phyloP scores from a whole-genome alignment of 1,140 invertebrate genomes.

The Oscheius sp. region DNA sequence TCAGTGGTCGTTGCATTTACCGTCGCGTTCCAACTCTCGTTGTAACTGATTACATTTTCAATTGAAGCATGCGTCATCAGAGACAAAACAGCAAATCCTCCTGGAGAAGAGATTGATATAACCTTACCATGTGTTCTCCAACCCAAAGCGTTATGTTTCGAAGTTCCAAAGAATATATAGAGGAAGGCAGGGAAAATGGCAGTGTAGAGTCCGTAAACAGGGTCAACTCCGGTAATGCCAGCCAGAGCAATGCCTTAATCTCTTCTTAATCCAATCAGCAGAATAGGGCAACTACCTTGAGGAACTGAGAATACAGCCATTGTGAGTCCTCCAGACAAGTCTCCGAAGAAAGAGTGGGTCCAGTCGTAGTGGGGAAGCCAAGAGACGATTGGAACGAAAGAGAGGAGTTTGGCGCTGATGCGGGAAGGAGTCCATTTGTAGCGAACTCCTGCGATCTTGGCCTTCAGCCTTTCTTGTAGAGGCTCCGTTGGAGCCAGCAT shows the following conservation, averaged over 20 bases:
- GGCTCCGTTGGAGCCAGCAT: neutral
- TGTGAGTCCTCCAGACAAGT: constrained; percentile 56
- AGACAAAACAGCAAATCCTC: constrained; percentile 40
- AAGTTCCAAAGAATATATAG: constrained; percentile 59
- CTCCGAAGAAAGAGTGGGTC: constrained; percentile 51
- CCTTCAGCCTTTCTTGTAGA: neutral
- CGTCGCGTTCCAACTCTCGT: constrained; percentile 1
- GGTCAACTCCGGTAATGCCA: constrained; percentile 57
- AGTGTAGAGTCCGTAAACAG: constrained; percentile 59
- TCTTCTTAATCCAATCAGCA: neutral
- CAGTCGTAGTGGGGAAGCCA: constrained; percentile 51
- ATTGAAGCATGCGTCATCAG: constrained; percentile 42
- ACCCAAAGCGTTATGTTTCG: constrained; percentile 55
- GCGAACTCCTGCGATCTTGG: neutral
- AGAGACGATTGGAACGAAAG: constrained; percentile 45
- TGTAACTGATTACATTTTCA: constrained; percentile 33
- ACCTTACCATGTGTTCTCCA: constrained; percentile 3
- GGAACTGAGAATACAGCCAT: constrained; percentile 56
- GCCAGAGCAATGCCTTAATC: constrained; percentile 55
- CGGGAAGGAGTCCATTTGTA: neutral
- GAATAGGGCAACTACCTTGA: constrained; percentile 48
- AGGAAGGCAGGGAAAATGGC: constrained; percentile 59
- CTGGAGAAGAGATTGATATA: constrained; percentile 9
- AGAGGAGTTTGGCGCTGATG: constrained; percentile 19
- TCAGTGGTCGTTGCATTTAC: constrained; percentile 24